Base-by-base conservation (phyloP, 2,113 vertebrate species). In the Cochlearius cochlearius region DNA sequence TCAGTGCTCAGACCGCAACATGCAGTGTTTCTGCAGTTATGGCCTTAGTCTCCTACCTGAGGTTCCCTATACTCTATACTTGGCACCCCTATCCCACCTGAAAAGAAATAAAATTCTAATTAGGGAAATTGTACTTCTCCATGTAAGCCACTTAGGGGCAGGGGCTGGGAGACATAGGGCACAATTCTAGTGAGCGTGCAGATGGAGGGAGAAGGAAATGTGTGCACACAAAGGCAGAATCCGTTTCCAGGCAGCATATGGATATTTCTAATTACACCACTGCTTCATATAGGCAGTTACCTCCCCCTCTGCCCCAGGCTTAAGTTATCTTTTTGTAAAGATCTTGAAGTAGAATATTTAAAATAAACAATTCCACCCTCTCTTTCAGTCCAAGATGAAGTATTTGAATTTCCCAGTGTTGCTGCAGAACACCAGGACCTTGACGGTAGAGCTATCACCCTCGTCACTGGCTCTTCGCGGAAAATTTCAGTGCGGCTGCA, bases 401-500 rank as follows among this genome's bases (percentile, higher is more conserved):
- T 99, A 62, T 99, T 99, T 83, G 98, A 99, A 86, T 99, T 99
- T 81, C 99, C 99, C 13, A 91, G 98, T 0, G 98, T 99, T 50
- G 52, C 98, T 50, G 71, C 98, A 10, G 92, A 97, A 55, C 97
- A 97, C 84, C 98, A 98, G 36, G 97, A 98, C 82, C 94, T 98
- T 19, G 98, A 98, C 32, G 94, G 98, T 86, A 98, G 98, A 97
- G 99, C 99, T 86, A 99, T 99, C 97, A 99, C 99, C 5, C 98
- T 99, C 32, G 98, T 99, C 88, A 99, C 99, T 0, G 99, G 99
- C 63, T 99, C 99, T 21, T 99, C 99, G 2, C 98, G 98, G 86
- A 99, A 99, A 94, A 99, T 99, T 97, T 99, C 99, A 0, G 99
- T 99, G 80, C 98, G 99, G 77, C 98, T 99, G 36, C 99, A 99